These are phyloP conservation scores for Elysia crispata DNA, from an alignment of 2,888 invertebrate species.

Conservation along the genomic window DNA sequence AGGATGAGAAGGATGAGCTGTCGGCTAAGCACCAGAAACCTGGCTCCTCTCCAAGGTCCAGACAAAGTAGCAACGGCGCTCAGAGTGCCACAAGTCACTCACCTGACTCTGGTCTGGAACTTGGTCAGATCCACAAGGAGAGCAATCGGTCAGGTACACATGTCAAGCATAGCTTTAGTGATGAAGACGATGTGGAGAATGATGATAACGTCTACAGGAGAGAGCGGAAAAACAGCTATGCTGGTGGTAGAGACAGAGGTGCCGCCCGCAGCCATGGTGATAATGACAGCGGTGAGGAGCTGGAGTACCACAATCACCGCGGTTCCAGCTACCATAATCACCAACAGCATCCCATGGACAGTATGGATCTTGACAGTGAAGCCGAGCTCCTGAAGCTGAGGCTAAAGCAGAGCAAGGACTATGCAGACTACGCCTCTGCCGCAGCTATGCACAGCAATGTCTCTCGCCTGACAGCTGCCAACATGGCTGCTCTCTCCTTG, in stretches of 20 bases:
- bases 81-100: no score
- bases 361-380: not conserved
- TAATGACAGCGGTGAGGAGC: no score
- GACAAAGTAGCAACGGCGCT: not conserved
- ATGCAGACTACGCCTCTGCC: conserved; percentile 40
- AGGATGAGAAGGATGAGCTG: not conserved
- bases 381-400: conserved; percentile 45
- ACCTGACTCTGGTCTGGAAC: conserved; percentile 28
- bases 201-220: conserved; percentile 13
- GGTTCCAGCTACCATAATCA: no score
- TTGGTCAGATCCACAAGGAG: conserved; percentile 43
- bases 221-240: no score
- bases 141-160: not conserved
- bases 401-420: conserved; percentile 41
- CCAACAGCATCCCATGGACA: no score
- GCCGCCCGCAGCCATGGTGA: no score
- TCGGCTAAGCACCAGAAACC: not conserved
- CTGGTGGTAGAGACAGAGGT: no score
- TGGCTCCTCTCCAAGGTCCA: not conserved
- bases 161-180: not conserved
- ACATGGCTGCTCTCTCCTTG: conserved; percentile 56
- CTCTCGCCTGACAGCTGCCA: conserved; percentile 51
- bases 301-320: no score
- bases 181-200: conserved; percentile 39
- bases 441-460: conserved; percentile 48